Evolutionary conservation across 1,140 invertebrate species (phyloP).

Genomic region (Cydia fagiglandana): DNA sequence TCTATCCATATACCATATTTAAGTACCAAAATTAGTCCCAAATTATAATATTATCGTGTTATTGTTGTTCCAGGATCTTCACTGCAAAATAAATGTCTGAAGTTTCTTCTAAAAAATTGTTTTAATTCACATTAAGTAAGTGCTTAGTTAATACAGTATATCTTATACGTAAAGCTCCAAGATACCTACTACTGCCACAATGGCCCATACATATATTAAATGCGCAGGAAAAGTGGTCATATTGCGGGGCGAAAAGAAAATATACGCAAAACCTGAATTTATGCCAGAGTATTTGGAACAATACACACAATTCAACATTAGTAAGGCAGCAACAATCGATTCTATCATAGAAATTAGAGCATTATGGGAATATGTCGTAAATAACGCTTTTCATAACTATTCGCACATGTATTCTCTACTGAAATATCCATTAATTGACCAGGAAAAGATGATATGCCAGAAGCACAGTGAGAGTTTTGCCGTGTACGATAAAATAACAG

Average conservation of each 20-base stretch:
- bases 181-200: not conserved
- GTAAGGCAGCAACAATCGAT: not conserved
- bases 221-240: not conserved
- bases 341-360: not conserved
- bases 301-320: not conserved
- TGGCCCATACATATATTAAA: not conserved
- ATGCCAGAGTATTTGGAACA: not conserved
- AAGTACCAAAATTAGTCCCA: too few relatives aligned
- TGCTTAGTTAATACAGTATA: too few relatives aligned
- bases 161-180: too few relatives aligned
- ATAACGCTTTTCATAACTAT: not conserved
- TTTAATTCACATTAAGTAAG: too few relatives aligned
- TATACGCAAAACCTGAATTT: not conserved
- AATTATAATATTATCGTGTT: not conserved
- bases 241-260: not conserved
- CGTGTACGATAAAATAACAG: not conserved
- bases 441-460: not conserved
- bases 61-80: not conserved
- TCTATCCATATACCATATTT: too few relatives aligned
- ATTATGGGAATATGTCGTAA: slow-evolving; percentile 12
- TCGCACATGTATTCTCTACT: slow-evolving; percentile 7
- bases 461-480: slow-evolving; percentile 6
- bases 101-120: too few relatives aligned
- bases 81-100: not conserved
- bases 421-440: not conserved